Conservation (phyloP, 2,113 vertebrate species). For the Anarrhichthys ocellatus region DNA sequence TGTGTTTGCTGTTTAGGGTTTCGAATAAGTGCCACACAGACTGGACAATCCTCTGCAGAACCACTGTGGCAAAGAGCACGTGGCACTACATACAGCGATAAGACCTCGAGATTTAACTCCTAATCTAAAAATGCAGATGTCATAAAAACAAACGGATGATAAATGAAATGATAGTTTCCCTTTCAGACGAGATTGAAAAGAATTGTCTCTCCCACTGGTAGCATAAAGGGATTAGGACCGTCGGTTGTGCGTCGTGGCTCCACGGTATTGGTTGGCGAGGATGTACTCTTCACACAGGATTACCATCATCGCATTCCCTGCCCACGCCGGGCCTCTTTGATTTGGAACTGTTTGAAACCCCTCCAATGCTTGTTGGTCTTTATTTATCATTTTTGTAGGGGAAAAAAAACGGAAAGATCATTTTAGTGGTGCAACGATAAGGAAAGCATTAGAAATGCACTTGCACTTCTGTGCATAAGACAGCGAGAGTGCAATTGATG, state of each 20-base stretch:
- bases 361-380: constrained; percentile 38
- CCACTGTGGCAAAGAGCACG: neutral
- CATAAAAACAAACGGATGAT: constrained; percentile 8
- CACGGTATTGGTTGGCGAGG: constrained; percentile 34
- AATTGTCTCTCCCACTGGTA: constrained; percentile 6
- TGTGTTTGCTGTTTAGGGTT: neutral
- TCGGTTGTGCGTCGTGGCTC: constrained; percentile 38
- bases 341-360: constrained; percentile 56
- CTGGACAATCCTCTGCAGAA: neutral
- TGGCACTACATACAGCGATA: neutral
- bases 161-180: constrained; percentile 8
- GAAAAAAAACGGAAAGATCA: constrained; percentile 3
- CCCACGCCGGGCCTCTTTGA: constrained; percentile 66
- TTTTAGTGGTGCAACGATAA: constrained; percentile 43
- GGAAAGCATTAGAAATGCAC: constrained; percentile 38
- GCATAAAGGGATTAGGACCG: constrained; percentile 45
- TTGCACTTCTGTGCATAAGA: neutral
- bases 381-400: constrained; percentile 34
- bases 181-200: constrained; percentile 3
- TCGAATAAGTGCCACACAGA: neutral
- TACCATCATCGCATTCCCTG: constrained; percentile 46
- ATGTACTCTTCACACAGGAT: constrained; percentile 66
- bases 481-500: neutral
- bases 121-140: constrained; percentile 21
- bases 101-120: neutral